Evolutionary conservation across 2,888 invertebrate species (phyloP).

Genomic region (Megamerina dolium): DNA sequence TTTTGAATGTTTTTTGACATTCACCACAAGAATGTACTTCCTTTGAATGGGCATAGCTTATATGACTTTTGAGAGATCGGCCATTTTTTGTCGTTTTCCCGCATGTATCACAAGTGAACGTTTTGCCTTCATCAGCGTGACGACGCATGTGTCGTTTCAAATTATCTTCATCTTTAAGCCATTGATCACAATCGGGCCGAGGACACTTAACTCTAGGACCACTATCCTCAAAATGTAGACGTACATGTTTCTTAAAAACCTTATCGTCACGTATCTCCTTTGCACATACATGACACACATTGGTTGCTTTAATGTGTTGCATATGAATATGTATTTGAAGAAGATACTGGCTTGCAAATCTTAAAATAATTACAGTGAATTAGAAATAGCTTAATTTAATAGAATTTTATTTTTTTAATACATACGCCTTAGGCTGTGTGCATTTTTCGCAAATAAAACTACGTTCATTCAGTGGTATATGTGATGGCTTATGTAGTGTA

Average conservation of each 20-base stretch:
- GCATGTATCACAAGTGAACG: slow-evolving; percentile 35
- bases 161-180: slow-evolving; percentile 44
- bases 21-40: slow-evolving; percentile 39
- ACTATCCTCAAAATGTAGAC: slow-evolving; percentile 38
- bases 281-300: slow-evolving; percentile 46
- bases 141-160: slow-evolving; percentile 41
- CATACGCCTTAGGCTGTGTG: slow-evolving; percentile 31
- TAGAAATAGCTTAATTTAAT: slow-evolving; percentile 1
- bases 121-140: slow-evolving; percentile 31
- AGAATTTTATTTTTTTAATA: neutral
- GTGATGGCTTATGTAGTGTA: slow-evolving; percentile 35
- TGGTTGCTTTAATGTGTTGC: slow-evolving; percentile 36
- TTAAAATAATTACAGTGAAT: slow-evolving; percentile 14
- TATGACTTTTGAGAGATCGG: slow-evolving; percentile 43
- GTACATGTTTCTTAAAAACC: slow-evolving; percentile 42
- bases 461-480: slow-evolving; percentile 35
- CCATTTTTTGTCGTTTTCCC: slow-evolving; percentile 43
- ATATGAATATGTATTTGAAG: slow-evolving; percentile 36
- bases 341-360: slow-evolving; percentile 39
- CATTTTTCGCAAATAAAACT: slow-evolving; percentile 38
- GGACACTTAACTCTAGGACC: slow-evolving; percentile 44
- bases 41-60: slow-evolving; percentile 42
- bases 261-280: slow-evolving; percentile 44
- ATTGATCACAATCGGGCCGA: slow-evolving; percentile 42
- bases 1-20: slow-evolving; percentile 45